Evolutionary conservation across 35 echinoderm and acorn worm species (phyloP).

Genomic region (Heliocidaris tuberculata): DNA sequence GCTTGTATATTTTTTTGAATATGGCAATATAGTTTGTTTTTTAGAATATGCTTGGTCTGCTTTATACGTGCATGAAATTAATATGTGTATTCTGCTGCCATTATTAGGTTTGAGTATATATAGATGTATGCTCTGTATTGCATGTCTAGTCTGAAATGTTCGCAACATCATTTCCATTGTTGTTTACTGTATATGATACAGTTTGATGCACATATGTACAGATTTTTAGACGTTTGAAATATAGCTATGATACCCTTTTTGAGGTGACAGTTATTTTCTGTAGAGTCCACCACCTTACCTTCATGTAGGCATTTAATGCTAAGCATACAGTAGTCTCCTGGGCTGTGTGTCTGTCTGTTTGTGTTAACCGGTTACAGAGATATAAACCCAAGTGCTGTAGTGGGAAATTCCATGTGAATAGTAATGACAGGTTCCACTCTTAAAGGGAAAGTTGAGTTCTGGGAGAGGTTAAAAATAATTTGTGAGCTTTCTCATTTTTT

Average conservation of each 20-base stretch:
- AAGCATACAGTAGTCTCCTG: not conserved
- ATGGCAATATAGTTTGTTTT: not conserved
- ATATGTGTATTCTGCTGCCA: not conserved
- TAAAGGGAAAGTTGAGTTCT: no score
- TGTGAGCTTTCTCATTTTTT: no score
- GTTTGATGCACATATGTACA: not conserved
- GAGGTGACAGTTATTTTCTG: not conserved
- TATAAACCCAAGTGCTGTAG: no score
- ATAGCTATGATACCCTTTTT: not conserved
- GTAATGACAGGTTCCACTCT: no score
- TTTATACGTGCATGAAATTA: not conserved
- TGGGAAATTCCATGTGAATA: no score
- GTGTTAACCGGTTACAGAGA: not conserved
- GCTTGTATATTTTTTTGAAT: not conserved
- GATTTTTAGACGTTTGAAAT: not conserved
- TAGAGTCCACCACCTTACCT: not conserved
- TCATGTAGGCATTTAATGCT: not conserved
- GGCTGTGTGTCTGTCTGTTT: not conserved
- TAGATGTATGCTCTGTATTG: not conserved
- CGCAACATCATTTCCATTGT: not conserved
- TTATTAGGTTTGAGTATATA: not conserved
- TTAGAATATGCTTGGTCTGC: not conserved
- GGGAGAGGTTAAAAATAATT: no score
- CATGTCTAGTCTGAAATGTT: slow-evolving; percentile 10
- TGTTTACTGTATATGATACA: not conserved